A percentile compares a stretch with the other conserved stretches of the same genome.
Conservation (phyloP, 1,140 invertebrate species). For the Apis laboriosa region DNA sequence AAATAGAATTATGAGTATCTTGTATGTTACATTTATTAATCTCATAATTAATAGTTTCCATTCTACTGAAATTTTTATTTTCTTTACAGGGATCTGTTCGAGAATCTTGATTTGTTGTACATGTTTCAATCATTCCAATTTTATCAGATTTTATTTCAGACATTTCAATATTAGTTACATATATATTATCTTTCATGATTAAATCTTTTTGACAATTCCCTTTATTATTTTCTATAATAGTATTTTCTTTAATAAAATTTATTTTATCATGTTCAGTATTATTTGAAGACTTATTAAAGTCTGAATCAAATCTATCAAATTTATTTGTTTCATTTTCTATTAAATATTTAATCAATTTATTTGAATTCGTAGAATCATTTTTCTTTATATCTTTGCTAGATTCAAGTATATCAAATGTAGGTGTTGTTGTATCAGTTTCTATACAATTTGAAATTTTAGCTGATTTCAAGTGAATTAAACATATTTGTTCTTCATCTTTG, state of each 20-base stretch:
- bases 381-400: conserved; percentile 34
- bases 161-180: conserved; percentile 27
- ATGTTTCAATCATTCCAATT: conserved; percentile 10
- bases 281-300: conserved; percentile 13
- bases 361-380: conserved; percentile 20
- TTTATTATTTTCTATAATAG: background rate
- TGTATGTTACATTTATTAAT: conserved; percentile 66
- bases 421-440: conserved; percentile 44
- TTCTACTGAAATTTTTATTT: conserved; percentile 46
- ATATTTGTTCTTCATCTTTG: conserved; percentile 46
- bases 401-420: conserved; percentile 35
- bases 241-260: conserved; percentile 27
- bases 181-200: conserved; percentile 40
- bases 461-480: conserved; percentile 65
- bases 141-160: conserved; percentile 26
- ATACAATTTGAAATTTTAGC: conserved; percentile 59
- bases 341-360: conserved; percentile 37
- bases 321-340: conserved; percentile 45
- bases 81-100: conserved; percentile 30
- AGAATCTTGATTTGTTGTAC: conserved; percentile 21
- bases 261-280: conserved; percentile 32
- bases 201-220: conserved; percentile 45
- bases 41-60: conserved; percentile 36
- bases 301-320: conserved; percentile 28
- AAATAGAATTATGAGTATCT: conserved; percentile 69